phyloP scores from a whole-genome alignment of 2,113 vertebrate species.

The Sapayoa aenigma region DNA sequence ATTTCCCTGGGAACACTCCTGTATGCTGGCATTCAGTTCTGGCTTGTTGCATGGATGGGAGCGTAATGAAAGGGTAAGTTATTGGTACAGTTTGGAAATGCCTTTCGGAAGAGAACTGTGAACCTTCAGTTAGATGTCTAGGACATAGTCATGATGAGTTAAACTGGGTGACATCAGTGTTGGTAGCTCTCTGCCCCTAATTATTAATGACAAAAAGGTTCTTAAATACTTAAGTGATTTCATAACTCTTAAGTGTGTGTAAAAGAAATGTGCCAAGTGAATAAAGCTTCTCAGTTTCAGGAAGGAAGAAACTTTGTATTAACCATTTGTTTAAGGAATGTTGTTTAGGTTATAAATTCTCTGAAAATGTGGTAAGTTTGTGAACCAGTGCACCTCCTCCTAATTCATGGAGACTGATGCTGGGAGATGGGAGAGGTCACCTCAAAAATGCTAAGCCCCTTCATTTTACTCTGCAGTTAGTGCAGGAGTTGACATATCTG shows the following conservation, averaged over 20 bases:
- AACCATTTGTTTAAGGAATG: neutral
- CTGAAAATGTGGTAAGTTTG: neutral
- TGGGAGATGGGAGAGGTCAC: neutral
- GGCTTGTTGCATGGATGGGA: constrained; percentile 51
- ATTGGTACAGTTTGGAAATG: neutral
- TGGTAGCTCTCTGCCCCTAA: neutral
- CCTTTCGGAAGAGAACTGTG: neutral
- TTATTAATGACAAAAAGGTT: neutral
- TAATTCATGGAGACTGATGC: neutral
- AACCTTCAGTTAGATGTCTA: neutral
- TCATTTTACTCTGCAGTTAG: neutral
- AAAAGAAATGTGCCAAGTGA: neutral
- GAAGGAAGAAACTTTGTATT: neutral
- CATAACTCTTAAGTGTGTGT: neutral
- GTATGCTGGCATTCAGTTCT: constrained; percentile 28
- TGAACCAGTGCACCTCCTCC: neutral
- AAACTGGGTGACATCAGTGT: neutral
- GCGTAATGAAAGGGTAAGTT: constrained; percentile 64
- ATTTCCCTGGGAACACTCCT: neutral
- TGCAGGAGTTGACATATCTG: neutral
- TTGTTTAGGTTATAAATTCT: neutral
- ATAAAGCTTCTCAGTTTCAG: neutral
- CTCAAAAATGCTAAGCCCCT: neutral
- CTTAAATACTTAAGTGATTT: neutral
- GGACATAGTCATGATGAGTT: neutral